These are phyloP conservation scores for Chelonus formosanus DNA, from an alignment of 2,888 invertebrate species.

Conservation along the genomic window DNA sequence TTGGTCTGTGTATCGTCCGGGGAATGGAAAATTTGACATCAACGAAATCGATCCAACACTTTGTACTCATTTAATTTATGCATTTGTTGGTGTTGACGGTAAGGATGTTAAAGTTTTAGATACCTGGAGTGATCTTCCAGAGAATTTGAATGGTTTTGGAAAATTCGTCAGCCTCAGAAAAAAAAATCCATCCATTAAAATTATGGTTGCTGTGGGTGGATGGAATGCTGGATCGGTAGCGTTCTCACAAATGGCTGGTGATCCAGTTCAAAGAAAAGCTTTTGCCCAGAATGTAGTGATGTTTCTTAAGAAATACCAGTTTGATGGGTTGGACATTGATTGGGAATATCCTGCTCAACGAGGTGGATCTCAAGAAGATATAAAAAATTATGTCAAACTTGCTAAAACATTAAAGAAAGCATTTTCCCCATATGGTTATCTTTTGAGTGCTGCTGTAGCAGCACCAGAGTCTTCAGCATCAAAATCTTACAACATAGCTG, in stretches of 20 bases:
- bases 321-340: conserved; percentile 77
- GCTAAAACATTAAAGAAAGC: conserved; percentile 69
- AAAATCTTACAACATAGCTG: conserved; percentile 71
- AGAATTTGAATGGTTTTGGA: conserved; percentile 65
- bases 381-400: conserved; percentile 67
- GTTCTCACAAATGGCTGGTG: conserved; percentile 68
- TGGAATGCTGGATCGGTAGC: conserved; percentile 72
- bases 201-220: conserved; percentile 72
- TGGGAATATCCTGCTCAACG: conserved; percentile 76
- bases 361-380: conserved; percentile 66
- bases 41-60: conserved; percentile 73
- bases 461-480: conserved; percentile 67
- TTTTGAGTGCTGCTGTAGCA: conserved; percentile 66
- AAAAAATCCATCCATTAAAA: conserved; percentile 67
- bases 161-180: conserved; percentile 68
- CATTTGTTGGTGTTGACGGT: conserved; percentile 71
- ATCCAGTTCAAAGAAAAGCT: conserved; percentile 44
- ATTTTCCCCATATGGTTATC: conserved; percentile 67
- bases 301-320: conserved; percentile 65
- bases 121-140: conserved; percentile 69
- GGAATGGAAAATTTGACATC: conserved; percentile 73
- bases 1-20: conserved; percentile 77
- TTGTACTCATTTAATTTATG: conserved; percentile 80
- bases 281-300: conserved; percentile 38
- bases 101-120: conserved; percentile 70